Base-by-base conservation (phyloP, 2,113 vertebrate species). In the Propithecus coquereli region DNA sequence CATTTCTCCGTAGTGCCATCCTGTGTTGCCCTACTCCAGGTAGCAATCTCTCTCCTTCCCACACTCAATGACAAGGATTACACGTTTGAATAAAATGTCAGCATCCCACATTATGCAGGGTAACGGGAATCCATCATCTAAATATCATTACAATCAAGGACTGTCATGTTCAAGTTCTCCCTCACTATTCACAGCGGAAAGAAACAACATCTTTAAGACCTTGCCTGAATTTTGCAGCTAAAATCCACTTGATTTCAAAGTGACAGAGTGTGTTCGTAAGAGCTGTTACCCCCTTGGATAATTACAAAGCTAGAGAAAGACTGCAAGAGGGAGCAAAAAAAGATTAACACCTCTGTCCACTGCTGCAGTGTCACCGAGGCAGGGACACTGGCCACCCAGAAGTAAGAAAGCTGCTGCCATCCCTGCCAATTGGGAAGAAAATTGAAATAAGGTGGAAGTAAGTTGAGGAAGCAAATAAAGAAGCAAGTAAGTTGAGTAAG, bases 191-290 rank as follows among this genome's bases (percentile, higher is more conserved):
- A 97, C 2, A 96, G 97, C 97, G 89, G 84, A 97, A 96, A 97
- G 97, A 95, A 97, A 94, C 82, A 70, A 52, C 50, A 97, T 97
- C 96, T 97, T 92, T 97, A 95, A 98, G 97, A 97, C 88, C 94
- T 94, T 91, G 97, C 95, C 97, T 97, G 96, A 94, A 96, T 98
- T 98, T 98, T 92, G 98, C 97, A 98, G 95, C 77, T 97, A 97
- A 98, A 98, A 98, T 94, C 93, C 97, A 91, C 97, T 98, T 97
- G 97, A 97, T 98, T 98, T 97, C 97, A 98, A 98, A 97, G 98
- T 97, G 98, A 98, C 98, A 98, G 96, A 97, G 40, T 43, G 92
- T 97, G 93, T 97, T 98, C 97, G 97, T 97, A 97, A 98, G 74
- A 85, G 66, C 90, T 83, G 81, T 95, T 97, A 90, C 89, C 94